Evolutionary conservation across 2,113 vertebrate species (phyloP).

Genomic region (Regulus satrapa): DNA sequence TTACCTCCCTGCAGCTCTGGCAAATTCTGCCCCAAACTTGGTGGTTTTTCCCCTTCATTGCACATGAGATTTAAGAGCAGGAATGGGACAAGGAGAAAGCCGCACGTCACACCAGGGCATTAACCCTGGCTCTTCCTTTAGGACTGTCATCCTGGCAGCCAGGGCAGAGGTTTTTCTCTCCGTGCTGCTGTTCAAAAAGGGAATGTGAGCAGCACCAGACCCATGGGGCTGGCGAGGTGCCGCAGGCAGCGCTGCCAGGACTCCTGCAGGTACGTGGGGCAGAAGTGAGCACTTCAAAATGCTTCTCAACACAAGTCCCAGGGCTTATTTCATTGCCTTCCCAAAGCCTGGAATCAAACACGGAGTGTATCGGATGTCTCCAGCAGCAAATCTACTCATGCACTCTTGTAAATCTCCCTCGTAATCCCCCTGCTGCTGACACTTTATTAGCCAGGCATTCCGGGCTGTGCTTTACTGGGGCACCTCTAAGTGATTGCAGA

Average conservation of each 20-base stretch:
- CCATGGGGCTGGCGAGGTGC: neutral
- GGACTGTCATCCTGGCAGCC: neutral
- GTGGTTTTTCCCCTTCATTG: neutral
- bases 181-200: neutral
- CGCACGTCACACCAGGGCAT: neutral
- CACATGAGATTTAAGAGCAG: neutral
- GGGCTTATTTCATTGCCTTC: conserved; percentile 45
- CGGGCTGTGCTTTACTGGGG: conserved; percentile 59
- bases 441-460: conserved; percentile 74
- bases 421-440: conserved; percentile 69
- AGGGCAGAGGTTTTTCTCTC: neutral
- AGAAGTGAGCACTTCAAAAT: neutral
- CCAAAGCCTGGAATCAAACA: conserved; percentile 58
- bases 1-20: neutral
- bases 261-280: neutral
- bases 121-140: neutral
- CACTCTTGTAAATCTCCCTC: conserved; percentile 72
- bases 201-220: neutral
- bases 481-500: conserved; percentile 66
- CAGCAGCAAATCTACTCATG: conserved; percentile 63
- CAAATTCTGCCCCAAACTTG: neutral
- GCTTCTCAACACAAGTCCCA: neutral
- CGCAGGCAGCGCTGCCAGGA: neutral
- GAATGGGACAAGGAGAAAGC: neutral
- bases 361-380: conserved; percentile 63